Base-by-base conservation (phyloP, 2,797 vertebrate genomes). In the Phalloptychus januarius region DNA sequence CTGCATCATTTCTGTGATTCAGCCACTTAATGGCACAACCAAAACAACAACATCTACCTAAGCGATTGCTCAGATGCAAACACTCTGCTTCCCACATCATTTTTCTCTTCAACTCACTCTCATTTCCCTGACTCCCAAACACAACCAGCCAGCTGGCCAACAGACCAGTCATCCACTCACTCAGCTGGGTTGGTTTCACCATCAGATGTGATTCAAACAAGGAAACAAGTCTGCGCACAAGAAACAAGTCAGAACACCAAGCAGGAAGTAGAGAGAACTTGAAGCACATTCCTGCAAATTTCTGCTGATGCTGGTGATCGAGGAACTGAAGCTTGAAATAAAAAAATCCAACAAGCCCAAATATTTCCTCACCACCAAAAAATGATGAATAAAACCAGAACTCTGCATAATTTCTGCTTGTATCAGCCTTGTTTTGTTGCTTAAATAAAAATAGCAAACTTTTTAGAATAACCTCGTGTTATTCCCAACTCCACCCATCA, bases 1-100 rank as follows among this genome's bases (percentile, higher is more conserved):
- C 69, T 82, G 50, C 77, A 76, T 88, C 86, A 86, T 90, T 80
- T 83, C 80, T 79, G 77, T 70, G 79, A 88, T 75, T 80, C 85
- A 75, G 77, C 18, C 80, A 75, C 72, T 50, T 76, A 72, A 28
- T 75, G 87, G 85, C 87, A 80, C 1, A 18, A 72, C 36, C 80
- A 38, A 42, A 73, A 77, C 82, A 20, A 74, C 86, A 4, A 69
- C 83, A 20, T 0, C 69, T 75, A 89, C 91, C 85, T 79, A 40
- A 63, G 76, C 8, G 67, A 75, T 67, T 81, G 67, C 83, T 85
- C 79, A 13, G 69, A 75, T 36, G 73, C 79, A 44, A 77, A 42
- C 56, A 11, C 58, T 45, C 75, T 74, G 80, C 84, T 75, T 80
- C 81, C 87, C 83, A 80, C 72, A 45, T 28, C 0, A 1, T 2